A percentile compares a stretch with the other conserved stretches of the same genome.
phyloP scores from a whole-genome alignment of 92 coral and sea anemone species.

The Scolanthus callimorphus region DNA sequence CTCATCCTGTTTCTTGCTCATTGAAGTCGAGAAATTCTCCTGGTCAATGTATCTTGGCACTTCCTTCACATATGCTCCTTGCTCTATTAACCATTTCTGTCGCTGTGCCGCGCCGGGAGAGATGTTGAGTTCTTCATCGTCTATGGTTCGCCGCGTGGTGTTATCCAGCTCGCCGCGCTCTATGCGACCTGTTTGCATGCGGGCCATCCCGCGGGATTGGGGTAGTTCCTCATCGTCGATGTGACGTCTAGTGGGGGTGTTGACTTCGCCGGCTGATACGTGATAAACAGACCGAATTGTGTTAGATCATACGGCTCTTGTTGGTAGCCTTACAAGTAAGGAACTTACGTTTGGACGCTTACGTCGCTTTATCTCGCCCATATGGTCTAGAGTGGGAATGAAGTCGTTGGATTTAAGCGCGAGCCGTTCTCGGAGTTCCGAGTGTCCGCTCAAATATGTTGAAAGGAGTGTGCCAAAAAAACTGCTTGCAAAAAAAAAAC shows the following conservation, averaged over 20 bases:
- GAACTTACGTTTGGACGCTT: too few relatives aligned
- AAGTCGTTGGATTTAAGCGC: too few relatives aligned
- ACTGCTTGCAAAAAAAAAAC: too few relatives aligned
- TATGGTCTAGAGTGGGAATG: too few relatives aligned
- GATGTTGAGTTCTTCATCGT: constrained; percentile 51
- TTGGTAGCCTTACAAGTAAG: too few relatives aligned
- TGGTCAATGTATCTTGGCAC: constrained; percentile 36
- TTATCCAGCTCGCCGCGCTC: constrained; percentile 54
- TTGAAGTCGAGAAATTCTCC: constrained; percentile 24
- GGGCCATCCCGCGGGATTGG: constrained; percentile 20
- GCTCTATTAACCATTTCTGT: constrained; percentile 55
- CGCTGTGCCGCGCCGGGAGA: constrained; percentile 50
- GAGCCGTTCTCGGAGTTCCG: too few relatives aligned
- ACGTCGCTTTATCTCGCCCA: too few relatives aligned
- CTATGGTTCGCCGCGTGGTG: constrained; percentile 41
- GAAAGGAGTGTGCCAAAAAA: too few relatives aligned
- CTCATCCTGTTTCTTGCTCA: constrained; percentile 1
- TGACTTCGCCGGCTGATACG: background rate
- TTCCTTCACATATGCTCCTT: constrained; percentile 47
- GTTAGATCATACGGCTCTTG: too few relatives aligned
- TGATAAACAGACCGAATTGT: too few relatives aligned
- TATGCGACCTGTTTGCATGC: constrained; percentile 46
- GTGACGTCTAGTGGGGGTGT: constrained; percentile 22
- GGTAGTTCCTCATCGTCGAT: constrained; percentile 50
- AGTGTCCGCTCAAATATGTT: too few relatives aligned